Evolutionary conservation across 2,888 invertebrate species (phyloP).

Genomic region (Disparrhopalites patrizii): DNA sequence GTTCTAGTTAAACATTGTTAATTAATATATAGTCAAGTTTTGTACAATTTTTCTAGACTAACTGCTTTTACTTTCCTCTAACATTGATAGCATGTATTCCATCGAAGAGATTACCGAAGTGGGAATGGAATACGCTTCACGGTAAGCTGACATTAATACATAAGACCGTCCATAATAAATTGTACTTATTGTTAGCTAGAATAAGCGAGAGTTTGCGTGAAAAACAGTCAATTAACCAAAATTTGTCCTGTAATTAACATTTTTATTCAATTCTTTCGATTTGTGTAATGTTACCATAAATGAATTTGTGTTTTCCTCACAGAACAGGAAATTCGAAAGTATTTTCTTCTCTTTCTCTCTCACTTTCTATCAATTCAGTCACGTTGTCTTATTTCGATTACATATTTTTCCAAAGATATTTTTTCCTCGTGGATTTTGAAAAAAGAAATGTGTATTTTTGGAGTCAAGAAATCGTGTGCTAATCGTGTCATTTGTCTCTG

Average conservation of each 20-base stretch:
- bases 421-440: too few species aligned
- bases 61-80: slow-evolving; percentile 25
- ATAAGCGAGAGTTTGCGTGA: too few species aligned
- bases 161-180: too few species aligned
- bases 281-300: not conserved
- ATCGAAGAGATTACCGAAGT: slow-evolving; percentile 48
- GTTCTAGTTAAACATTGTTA: not conserved
- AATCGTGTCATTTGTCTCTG: not conserved
- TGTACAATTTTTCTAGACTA: slow-evolving; percentile 12
- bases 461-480: not conserved
- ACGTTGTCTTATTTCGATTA: too few species aligned
- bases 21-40: not conserved
- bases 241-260: too few species aligned
- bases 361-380: too few species aligned
- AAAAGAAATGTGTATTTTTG: not conserved
- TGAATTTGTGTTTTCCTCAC: not conserved
- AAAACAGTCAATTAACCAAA: too few species aligned
- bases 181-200: too few species aligned
- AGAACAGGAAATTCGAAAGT: not conserved
- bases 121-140: slow-evolving; percentile 46
- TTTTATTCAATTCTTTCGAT: too few species aligned
- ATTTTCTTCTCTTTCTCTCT: too few species aligned
- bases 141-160: slow-evolving; percentile 40
- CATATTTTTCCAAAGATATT: too few species aligned
- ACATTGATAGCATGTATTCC: slow-evolving; percentile 47